Evolutionary conservation across 2,888 invertebrate genomes (phyloP).

Genomic region (Candidula unifasciata): DNA sequence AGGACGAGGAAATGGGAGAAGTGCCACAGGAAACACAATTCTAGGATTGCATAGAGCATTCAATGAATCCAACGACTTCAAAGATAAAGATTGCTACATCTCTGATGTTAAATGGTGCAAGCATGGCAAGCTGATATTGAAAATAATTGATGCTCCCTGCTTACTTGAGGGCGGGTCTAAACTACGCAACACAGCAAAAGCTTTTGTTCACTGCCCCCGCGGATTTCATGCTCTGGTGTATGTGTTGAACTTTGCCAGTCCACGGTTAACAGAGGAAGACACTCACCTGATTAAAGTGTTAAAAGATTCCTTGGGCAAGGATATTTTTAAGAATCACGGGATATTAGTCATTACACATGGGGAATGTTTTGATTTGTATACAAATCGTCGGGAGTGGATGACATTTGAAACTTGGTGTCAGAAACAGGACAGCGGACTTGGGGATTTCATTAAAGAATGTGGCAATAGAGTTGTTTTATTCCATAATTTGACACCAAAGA

Average conservation of each 20-base stretch:
- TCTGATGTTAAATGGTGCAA: neutral
- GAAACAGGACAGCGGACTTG: neutral
- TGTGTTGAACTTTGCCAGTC: neutral
- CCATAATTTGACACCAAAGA: neutral
- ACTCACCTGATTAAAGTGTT: neutral
- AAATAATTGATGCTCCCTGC: neutral
- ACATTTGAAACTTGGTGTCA: neutral
- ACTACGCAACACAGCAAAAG: neutral
- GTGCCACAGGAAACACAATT: constrained; percentile 15
- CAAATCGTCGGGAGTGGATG: neutral
- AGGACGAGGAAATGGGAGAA: neutral
- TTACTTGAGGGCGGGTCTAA: neutral
- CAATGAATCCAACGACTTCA: neutral
- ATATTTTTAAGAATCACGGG: neutral
- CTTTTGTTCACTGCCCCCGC: neutral
- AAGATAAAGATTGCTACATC: neutral
- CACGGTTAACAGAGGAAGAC: neutral
- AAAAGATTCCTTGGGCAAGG: neutral
- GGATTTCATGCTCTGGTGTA: constrained; percentile 2
- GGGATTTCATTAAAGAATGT: constrained; percentile 19
- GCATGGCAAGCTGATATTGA: neutral
- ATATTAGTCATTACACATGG: neutral
- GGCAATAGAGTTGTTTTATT: neutral
- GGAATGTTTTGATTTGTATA: neutral
- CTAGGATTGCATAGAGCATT: constrained; percentile 12